Conservation (phyloP, 2,113 vertebrate species). For the Nothocercus julius region DNA sequence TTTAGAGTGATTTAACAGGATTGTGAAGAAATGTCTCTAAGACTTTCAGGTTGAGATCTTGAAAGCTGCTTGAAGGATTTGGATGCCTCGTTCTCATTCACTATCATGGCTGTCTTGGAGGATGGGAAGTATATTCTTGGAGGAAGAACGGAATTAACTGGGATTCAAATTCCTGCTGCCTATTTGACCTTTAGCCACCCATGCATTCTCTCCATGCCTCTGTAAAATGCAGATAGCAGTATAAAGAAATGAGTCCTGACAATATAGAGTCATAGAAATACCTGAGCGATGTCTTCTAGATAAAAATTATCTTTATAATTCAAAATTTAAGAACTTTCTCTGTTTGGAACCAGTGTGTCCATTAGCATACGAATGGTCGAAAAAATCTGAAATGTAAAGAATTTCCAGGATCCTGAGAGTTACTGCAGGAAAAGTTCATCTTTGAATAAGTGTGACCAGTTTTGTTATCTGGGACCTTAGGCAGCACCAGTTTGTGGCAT, state of each 20-base stretch:
- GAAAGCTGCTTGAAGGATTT: not conserved
- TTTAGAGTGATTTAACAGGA: not conserved
- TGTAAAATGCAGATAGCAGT: not conserved
- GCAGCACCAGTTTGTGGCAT: not conserved
- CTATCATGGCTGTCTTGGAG: not conserved
- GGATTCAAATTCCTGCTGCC: not conserved
- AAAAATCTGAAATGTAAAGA: not conserved
- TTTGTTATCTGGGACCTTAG: not conserved
- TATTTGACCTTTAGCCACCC: not conserved
- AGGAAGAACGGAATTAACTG: not conserved
- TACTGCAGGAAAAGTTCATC: not conserved
- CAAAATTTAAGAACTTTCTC: not conserved
- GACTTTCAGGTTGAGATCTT: not conserved
- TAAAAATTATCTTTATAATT: not conserved
- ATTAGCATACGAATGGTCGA: not conserved
- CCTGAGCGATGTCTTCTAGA: not conserved
- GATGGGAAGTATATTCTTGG: not conserved
- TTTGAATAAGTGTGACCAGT: not conserved
- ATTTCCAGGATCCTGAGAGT: not conserved
- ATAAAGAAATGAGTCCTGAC: not conserved
- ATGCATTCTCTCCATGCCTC: not conserved
- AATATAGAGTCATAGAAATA: not conserved
- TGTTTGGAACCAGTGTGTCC: not conserved
- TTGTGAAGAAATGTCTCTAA: not conserved
- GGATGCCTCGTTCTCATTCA: not conserved